Evolutionary conservation across 2,888 invertebrate species (phyloP), one percentile per base, ranked within the genome.

Genomic region (Kryphioiulus occultus): DNA sequence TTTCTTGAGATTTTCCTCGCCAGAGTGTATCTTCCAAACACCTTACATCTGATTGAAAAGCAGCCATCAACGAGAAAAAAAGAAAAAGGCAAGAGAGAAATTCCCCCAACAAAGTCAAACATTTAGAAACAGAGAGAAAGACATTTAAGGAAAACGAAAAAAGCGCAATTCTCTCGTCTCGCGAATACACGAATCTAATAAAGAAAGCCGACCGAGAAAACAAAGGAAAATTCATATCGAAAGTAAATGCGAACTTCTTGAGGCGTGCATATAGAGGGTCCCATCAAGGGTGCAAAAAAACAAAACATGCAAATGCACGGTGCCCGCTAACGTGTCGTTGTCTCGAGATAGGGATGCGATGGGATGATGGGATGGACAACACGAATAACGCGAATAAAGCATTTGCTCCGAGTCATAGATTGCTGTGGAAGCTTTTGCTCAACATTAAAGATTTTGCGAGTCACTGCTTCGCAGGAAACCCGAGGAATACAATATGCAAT

Each of bases 1-100:
- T 39, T 84, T 39, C 84, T 84, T 84, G 42, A 84, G 84, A 84
- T 42, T 84, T 84, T 84, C 42, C 35, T 84, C 42, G 35, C 42
- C 35, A 84, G 84, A 84, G 42, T 39, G 42, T 84, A 42, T 84
- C 42, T 84, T 84, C 84, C 42, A 84, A 84, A 84, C 84, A 84
- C 84, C 84, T 84, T 84, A 39, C 35, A 42, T 84, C 84, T 84
- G 84, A 84, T 84, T 84, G 84, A 84, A 84, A 84, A 84, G 84
- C 35, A 42, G 42, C 84, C 84, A 84, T 84, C 84, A 84, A 84
- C 84, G 84, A 84, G 35, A 19, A 42, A 84, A 84, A 84, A 42
- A 84, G 12, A 12, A n/a, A 42, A 84, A 10, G 35, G n/a, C 5
- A 26, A n/a, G 83, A 32, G 84, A 42, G 42, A 84, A 84, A 84